Evolutionary conservation across 2,888 invertebrate genomes (phyloP).

Genomic region (Tenthredo distinguenda): DNA sequence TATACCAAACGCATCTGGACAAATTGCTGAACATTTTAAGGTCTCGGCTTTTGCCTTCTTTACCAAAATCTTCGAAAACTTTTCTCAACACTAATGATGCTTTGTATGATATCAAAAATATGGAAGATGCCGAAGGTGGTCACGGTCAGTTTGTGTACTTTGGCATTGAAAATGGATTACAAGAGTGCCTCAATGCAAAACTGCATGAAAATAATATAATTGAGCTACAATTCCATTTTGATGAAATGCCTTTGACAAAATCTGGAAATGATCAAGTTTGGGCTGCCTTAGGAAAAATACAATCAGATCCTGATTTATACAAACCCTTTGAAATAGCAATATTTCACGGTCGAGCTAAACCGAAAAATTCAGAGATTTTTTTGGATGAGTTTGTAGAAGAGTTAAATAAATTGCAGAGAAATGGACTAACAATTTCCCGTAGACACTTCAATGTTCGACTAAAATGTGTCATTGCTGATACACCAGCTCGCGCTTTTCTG

Average conservation of each 20-base stretch:
- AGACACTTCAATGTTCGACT: conserved; percentile 19
- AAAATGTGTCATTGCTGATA: conserved; percentile 55
- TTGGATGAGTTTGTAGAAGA: not conserved
- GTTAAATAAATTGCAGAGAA: not conserved
- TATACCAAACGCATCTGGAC: not conserved
- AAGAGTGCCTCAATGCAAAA: not conserved
- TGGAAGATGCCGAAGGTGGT: conserved; percentile 13
- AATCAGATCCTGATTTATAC: not conserved
- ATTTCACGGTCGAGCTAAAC: not conserved
- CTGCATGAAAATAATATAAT: conserved; percentile 12
- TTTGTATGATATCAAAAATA: conserved; percentile 40
- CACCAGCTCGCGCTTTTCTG: conserved; percentile 54
- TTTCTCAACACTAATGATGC: conserved; percentile 49
- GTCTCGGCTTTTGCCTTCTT: not conserved
- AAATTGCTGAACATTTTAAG: conserved; percentile 20
- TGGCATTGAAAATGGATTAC: conserved; percentile 15
- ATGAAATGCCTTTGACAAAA: conserved; percentile 5
- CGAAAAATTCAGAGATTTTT: not conserved
- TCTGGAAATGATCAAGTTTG: conserved; percentile 7
- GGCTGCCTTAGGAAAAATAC: conserved; percentile 7
- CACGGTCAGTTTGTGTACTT: conserved; percentile 51
- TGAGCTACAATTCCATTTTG: conserved; percentile 23
- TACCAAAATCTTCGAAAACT: conserved; percentile 52
- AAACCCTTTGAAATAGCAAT: not conserved
- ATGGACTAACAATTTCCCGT: not conserved